Evolutionary conservation across 2,888 invertebrate species (phyloP).

Genomic region (Perithous albicinctus): DNA sequence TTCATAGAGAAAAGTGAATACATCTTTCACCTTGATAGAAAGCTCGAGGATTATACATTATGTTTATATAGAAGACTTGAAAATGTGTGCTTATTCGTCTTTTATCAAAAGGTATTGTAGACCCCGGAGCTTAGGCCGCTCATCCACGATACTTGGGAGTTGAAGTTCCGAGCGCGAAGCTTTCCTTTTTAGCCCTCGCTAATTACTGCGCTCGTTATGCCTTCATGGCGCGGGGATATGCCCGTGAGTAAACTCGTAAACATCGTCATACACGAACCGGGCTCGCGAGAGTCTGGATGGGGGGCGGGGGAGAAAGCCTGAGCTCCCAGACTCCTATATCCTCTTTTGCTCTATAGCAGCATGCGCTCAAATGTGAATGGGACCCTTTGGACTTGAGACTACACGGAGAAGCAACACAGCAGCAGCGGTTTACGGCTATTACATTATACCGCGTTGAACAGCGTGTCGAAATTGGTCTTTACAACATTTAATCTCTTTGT

Average conservation of each 20-base stretch:
- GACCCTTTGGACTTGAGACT: constrained; percentile 50
- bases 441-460: constrained; percentile 53
- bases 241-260: constrained; percentile 64
- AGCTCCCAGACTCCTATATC: too few relatives aligned
- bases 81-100: neutral
- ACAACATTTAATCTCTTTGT: constrained; percentile 40
- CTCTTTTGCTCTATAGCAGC: too few relatives aligned
- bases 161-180: constrained; percentile 14
- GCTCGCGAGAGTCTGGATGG: neutral
- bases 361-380: constrained; percentile 31
- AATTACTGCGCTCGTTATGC: constrained; percentile 64
- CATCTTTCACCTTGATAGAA: neutral
- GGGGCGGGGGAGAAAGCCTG: too few relatives aligned
- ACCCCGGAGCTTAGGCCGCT: constrained; percentile 37
- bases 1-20: neutral
- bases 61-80: neutral
- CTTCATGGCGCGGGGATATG: constrained; percentile 47
- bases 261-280: constrained; percentile 51
- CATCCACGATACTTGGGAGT: constrained; percentile 42
- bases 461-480: constrained; percentile 40
- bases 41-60: neutral
- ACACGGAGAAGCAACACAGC: constrained; percentile 2
- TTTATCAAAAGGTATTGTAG: constrained; percentile 21
- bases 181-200: constrained; percentile 58
- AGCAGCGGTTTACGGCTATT: constrained; percentile 50